Percentiles rank a stretch among this genome's conserved stretches.
Evolutionary conservation across 2,888 invertebrate genomes (phyloP).

Genomic region (Platycheirus rosarum): DNA sequence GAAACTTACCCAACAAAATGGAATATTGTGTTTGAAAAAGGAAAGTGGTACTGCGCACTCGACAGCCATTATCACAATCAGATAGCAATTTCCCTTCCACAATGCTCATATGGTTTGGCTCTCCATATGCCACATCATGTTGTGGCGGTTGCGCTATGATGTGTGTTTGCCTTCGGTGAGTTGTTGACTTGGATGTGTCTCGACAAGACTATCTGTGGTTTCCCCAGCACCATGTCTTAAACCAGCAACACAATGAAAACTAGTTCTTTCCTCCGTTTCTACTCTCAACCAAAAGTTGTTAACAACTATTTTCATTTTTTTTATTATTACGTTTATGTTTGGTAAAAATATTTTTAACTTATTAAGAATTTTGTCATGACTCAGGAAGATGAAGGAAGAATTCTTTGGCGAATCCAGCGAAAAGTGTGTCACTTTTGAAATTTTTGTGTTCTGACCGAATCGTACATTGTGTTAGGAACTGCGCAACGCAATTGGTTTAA

Average conservation of each 20-base stretch:
- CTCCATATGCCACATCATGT: conserved; percentile 57
- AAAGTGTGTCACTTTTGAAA: conserved; percentile 65
- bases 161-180: conserved; percentile 51
- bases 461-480: conserved; percentile 22
- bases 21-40: conserved; percentile 63
- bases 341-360: conserved; percentile 43
- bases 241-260: conserved; percentile 47
- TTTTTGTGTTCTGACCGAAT: conserved; percentile 59
- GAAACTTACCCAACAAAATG: conserved; percentile 37
- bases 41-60: conserved; percentile 63
- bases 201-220: conserved; percentile 43
- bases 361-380: conserved; percentile 68
- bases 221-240: conserved; percentile 19
- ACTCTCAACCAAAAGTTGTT: conserved; percentile 9
- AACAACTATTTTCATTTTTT: conserved; percentile 19
- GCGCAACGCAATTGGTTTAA: conserved; percentile 40
- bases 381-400: conserved; percentile 11
- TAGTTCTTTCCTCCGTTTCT: conserved; percentile 53
- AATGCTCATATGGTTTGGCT: conserved; percentile 47
- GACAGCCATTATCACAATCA: conserved; percentile 58
- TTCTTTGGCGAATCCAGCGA: conserved; percentile 41
- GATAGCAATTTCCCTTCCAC: conserved; percentile 72
- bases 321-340: conserved; percentile 49
- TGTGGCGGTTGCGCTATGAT: conserved; percentile 19
- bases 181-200: conserved; percentile 53